phyloP scores from a whole-genome alignment of 2,113 vertebrate species.

The Phycodurus eques region DNA sequence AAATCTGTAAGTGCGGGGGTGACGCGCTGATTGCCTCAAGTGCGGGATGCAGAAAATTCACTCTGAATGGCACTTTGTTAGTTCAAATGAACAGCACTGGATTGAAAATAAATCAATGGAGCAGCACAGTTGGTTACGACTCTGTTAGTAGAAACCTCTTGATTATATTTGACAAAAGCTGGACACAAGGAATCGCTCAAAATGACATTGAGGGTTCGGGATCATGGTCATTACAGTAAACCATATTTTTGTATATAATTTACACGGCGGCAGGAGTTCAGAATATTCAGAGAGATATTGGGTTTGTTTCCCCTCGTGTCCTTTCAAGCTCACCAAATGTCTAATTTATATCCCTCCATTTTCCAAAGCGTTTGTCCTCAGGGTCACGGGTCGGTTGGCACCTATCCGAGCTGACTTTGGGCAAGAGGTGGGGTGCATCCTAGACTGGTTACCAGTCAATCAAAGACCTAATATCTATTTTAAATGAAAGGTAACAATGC shows the following conservation, averaged over 20 bases:
- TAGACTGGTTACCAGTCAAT: too few species aligned
- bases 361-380: neutral
- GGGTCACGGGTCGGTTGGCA: neutral
- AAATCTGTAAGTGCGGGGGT: constrained; percentile 64
- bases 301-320: too few species aligned
- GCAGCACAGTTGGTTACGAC: neutral
- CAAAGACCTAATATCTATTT: neutral
- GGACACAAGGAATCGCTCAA: neutral
- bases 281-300: too few species aligned
- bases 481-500: neutral
- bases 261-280: too few species aligned
- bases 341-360: too few species aligned
- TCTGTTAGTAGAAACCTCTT: neutral
- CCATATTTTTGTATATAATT: too few species aligned
- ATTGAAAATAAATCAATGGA: constrained; percentile 39
- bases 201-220: neutral
- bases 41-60: constrained; percentile 57
- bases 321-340: too few species aligned
- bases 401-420: neutral
- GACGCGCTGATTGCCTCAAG: constrained; percentile 63
- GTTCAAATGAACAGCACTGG: constrained; percentile 57
- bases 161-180: neutral
- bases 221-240: neutral
- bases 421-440: neutral
- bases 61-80: constrained; percentile 67